Evolutionary conservation across 2,888 invertebrate species (phyloP).

Genomic region (Bhutanitis thaidina): DNA sequence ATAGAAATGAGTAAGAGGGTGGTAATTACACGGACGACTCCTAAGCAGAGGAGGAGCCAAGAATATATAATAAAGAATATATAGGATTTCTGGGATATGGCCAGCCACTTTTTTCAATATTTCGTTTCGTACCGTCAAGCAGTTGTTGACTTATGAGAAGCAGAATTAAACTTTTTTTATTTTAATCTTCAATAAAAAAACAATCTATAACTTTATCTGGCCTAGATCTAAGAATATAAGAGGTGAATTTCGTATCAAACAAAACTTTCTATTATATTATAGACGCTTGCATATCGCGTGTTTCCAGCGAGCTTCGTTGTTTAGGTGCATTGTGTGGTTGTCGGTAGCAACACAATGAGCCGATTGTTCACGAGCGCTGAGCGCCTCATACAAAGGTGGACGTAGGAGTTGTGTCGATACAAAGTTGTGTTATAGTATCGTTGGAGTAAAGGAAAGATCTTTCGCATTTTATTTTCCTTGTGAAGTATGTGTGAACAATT

Average conservation of each 20-base stretch:
- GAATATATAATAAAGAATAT: no score
- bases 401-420: constrained; percentile 3
- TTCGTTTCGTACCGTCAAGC: no score
- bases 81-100: no score
- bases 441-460: neutral
- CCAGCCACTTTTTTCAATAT: no score
- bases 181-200: no score
- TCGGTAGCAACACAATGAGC: constrained; percentile 18
- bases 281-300: constrained; percentile 12
- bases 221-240: neutral
- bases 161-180: no score
- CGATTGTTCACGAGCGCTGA: constrained; percentile 20
- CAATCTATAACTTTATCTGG: no score
- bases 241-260: constrained; percentile 4
- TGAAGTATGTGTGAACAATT: neutral
- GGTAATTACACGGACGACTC: no score
- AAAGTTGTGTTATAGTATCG: constrained; percentile 3
- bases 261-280: constrained; percentile 10
- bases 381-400: constrained; percentile 17
- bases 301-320: constrained; percentile 13
- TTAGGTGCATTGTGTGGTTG: constrained; percentile 20
- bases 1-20: no score
- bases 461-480: neutral
- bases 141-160: no score
- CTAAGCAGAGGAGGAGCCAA: no score